Conservation (phyloP, 1,140 invertebrate genomes). For the Leptinotarsa undecemlineata region DNA sequence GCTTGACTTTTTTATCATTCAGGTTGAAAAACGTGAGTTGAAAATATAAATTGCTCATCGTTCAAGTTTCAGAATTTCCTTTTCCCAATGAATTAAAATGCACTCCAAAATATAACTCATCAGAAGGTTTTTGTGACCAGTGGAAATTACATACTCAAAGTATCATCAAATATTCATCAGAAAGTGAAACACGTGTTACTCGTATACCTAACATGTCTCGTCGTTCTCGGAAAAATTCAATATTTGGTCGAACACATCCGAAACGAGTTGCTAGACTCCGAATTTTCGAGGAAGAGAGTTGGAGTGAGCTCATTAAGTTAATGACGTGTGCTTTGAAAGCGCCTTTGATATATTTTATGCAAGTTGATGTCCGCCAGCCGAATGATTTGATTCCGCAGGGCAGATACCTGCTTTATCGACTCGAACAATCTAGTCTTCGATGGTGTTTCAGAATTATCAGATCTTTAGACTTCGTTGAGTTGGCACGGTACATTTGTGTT, state of each 20-base stretch:
- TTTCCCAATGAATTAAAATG: too few species aligned
- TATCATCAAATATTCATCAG: slow-evolving; percentile 34
- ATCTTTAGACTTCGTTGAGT: slow-evolving; percentile 39
- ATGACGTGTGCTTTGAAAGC: slow-evolving; percentile 41
- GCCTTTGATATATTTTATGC: slow-evolving; percentile 45
- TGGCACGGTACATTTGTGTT: slow-evolving; percentile 44
- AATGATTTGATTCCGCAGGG: slow-evolving; percentile 44
- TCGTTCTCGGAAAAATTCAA: slow-evolving; percentile 28
- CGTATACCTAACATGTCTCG: slow-evolving; percentile 27
- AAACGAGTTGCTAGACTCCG: neutral
- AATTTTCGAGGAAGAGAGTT: slow-evolving; percentile 33
- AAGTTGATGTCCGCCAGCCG: slow-evolving; percentile 42
- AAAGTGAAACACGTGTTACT: slow-evolving; percentile 31
- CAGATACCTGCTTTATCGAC: slow-evolving; percentile 43
- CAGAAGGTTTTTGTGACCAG: neutral
- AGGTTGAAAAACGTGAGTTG: too few species aligned
- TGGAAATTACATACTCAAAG: slow-evolving; percentile 30
- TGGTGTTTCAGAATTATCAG: slow-evolving; percentile 41
- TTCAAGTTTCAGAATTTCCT: too few species aligned
- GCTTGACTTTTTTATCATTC: too few species aligned
- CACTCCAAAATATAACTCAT: too few species aligned
- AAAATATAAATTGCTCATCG: too few species aligned
- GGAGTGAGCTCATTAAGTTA: slow-evolving; percentile 45
- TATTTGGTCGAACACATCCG: slow-evolving; percentile 27
- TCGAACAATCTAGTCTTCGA: slow-evolving; percentile 38